These are phyloP conservation scores for Chromoteleia sp. DNA, from an alignment of 2,888 invertebrate species.

Conservation along the genomic window DNA sequence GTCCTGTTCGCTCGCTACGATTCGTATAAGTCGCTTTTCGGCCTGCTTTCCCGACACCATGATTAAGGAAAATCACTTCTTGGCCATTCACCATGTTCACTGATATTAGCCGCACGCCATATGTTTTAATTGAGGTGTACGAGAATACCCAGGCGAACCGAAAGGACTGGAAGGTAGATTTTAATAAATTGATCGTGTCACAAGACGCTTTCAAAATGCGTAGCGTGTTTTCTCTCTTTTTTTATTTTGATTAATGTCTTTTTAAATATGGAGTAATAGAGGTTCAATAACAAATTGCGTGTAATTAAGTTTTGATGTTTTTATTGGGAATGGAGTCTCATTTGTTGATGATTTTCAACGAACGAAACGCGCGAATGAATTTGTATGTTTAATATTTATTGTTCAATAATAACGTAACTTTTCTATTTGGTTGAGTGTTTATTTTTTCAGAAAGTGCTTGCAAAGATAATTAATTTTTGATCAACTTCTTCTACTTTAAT, in stretches of 20 bases:
- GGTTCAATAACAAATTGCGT: not conserved
- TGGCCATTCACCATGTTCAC: constrained; percentile 2
- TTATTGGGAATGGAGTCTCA: too few relatives aligned
- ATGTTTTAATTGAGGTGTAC: constrained; percentile 47
- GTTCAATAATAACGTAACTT: too few relatives aligned
- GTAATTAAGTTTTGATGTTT: constrained; percentile 1
- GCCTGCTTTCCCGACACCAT: constrained; percentile 72
- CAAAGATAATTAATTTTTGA: too few relatives aligned
- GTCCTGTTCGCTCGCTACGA: constrained; percentile 75
- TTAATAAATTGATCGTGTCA: constrained; percentile 14
- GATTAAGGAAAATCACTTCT: constrained; percentile 58
- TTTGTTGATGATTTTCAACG: too few relatives aligned
- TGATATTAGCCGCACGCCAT: constrained; percentile 20
- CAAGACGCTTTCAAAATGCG: not conserved
- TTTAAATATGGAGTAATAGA: constrained; percentile 17
- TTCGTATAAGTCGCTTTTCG: constrained; percentile 72
- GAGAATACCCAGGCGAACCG: not conserved
- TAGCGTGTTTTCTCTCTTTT: not conserved
- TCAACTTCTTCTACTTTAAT: too few relatives aligned
- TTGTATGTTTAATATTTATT: too few relatives aligned
- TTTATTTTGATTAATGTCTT: constrained; percentile 29
- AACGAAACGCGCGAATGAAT: too few relatives aligned
- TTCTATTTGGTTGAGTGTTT: too few relatives aligned
- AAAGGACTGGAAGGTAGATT: not conserved
- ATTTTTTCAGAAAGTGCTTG: too few relatives aligned